Percentiles rank a stretch among this genome's conserved stretches.
Conservation (phyloP, 2,888 invertebrate genomes). For the Pandemis heparana region DNA sequence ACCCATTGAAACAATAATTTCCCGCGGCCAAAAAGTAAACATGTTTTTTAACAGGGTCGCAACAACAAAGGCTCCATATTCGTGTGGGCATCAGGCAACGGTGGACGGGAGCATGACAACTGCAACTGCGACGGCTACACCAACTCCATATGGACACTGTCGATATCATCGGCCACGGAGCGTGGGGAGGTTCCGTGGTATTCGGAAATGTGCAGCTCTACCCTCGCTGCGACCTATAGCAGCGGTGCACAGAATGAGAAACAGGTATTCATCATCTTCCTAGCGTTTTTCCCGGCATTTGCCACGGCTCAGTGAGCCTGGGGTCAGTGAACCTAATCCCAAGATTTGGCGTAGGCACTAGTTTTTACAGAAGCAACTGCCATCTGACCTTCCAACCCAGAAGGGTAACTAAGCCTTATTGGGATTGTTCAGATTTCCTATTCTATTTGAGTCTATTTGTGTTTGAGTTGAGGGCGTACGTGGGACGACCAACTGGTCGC, state of each 20-base stretch:
- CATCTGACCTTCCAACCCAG: no score
- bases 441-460: no score
- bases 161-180: conserved; percentile 97
- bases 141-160: conserved; percentile 99
- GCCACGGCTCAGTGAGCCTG: no score
- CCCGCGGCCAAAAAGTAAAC: conserved; percentile 11
- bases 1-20: not conserved
- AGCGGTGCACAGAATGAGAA: conserved; percentile 96
- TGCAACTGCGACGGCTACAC: conserved; percentile 99
- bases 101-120: conserved; percentile 97
- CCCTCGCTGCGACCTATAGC: conserved; percentile 98
- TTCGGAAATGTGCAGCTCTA: conserved; percentile 99
- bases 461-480: no score
- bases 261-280: no score
- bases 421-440: no score
- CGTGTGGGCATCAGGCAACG: conserved; percentile 99
- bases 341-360: no score
- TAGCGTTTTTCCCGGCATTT: no score
- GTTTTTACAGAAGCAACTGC: no score
- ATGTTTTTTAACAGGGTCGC: conserved; percentile 89
- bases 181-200: conserved; percentile 97
- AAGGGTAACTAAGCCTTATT: no score
- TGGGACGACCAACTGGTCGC: no score
- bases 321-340: no score
- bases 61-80: conserved; percentile 98